A percentile compares a stretch with the other conserved stretches of the same genome.
phyloP scores from a whole-genome alignment of 2,888 invertebrate species.

The Archips crataeganus region DNA sequence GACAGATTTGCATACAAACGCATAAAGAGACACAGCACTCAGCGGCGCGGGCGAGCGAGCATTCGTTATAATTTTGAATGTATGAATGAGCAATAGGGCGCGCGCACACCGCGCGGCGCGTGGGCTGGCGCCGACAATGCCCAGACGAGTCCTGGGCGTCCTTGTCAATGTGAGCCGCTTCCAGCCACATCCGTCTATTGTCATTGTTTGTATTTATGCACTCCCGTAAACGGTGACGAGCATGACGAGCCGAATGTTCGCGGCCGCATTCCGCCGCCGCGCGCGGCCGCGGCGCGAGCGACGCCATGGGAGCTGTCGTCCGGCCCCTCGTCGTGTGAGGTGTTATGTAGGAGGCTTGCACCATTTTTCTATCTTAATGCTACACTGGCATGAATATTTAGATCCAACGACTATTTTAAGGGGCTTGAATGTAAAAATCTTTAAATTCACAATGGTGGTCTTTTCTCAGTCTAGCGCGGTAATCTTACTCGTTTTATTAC shows the following conservation, averaged over 20 bases:
- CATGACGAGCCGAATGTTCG: slow-evolving; percentile 65
- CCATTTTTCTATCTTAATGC: slow-evolving; percentile 37
- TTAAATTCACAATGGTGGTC: slow-evolving; percentile 28
- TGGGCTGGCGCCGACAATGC: slow-evolving; percentile 82
- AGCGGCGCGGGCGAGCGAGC: slow-evolving; percentile 81
- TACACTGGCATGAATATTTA: slow-evolving; percentile 20
- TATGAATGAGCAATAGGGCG: slow-evolving; percentile 84
- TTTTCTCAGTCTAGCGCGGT: slow-evolving; percentile 32
- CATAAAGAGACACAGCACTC: slow-evolving; percentile 72
- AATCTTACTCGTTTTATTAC: slow-evolving; percentile 50
- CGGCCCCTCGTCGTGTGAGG: slow-evolving; percentile 63
- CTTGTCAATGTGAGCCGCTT: slow-evolving; percentile 86
- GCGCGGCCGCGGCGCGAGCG: slow-evolving; percentile 22
- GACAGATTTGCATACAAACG: slow-evolving; percentile 83
- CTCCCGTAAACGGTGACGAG: slow-evolving; percentile 75
- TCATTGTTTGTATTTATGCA: slow-evolving; percentile 81
- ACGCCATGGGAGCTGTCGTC: slow-evolving; percentile 38
- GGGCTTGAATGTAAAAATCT: slow-evolving; percentile 19
- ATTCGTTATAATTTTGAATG: slow-evolving; percentile 85
- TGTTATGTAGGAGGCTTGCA: slow-evolving; percentile 64
- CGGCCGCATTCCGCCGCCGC: slow-evolving; percentile 50
- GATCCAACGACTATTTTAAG: slow-evolving; percentile 10
- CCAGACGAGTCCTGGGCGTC: slow-evolving; percentile 84
- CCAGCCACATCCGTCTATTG: slow-evolving; percentile 85
- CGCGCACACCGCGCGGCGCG: slow-evolving; percentile 69